These are phyloP conservation scores for Notothenia rossii DNA, from an alignment of 2,113 vertebrate species.

Conservation along the genomic window DNA sequence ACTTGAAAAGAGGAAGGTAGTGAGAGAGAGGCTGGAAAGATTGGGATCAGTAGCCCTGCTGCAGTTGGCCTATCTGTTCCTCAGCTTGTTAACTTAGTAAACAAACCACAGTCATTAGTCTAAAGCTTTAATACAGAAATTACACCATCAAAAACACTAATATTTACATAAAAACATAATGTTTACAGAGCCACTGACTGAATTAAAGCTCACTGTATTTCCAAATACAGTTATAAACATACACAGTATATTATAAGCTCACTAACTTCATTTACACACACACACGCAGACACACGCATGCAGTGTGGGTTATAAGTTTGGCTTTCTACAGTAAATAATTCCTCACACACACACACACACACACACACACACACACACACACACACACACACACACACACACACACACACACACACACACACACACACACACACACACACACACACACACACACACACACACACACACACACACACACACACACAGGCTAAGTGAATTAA, in stretches of 20 bases:
- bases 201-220: slow-evolving; percentile 35
- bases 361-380: neutral
- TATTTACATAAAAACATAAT: slow-evolving; percentile 62
- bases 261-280: slow-evolving; percentile 58
- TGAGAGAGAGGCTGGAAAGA: neutral
- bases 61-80: slow-evolving; percentile 12
- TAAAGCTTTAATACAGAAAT: slow-evolving; percentile 39
- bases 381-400: slow-evolving; percentile 14
- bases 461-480: slow-evolving; percentile 26
- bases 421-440: slow-evolving; percentile 20
- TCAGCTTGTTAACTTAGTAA: slow-evolving; percentile 43
- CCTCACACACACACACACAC: too few relatives aligned
- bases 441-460: slow-evolving; percentile 10
- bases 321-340: slow-evolving; percentile 47
- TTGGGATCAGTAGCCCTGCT: slow-evolving; percentile 22
- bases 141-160: slow-evolving; percentile 43
- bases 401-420: neutral
- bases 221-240: slow-evolving; percentile 14
- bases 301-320: slow-evolving; percentile 31
- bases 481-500: slow-evolving; percentile 64
- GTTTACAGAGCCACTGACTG: slow-evolving; percentile 23
- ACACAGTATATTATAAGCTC: slow-evolving; percentile 32
- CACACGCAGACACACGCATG: slow-evolving; percentile 1
- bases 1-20: neutral
- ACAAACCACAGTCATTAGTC: slow-evolving; percentile 55